Conservation (phyloP, 2,113 vertebrate genomes). For the Lethenteron camtschaticum region DNA sequence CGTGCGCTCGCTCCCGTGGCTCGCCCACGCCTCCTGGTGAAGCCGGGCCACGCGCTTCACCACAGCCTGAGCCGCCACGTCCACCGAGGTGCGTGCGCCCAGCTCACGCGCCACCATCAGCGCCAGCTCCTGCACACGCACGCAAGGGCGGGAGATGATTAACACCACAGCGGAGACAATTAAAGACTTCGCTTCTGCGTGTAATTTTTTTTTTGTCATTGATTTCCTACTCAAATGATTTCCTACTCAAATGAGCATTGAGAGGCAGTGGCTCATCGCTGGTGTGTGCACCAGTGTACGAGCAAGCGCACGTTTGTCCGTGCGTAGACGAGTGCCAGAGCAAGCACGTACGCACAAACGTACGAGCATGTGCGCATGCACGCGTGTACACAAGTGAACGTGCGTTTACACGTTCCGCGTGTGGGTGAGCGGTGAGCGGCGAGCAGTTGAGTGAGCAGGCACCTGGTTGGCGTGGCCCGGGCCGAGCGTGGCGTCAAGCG, state of each 20-base stretch:
- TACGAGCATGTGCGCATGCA: too few relatives aligned
- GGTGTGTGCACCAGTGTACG: too few relatives aligned
- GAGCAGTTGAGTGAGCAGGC: accelerated
- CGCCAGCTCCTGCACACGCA: slow-evolving; percentile 48
- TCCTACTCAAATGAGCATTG: too few relatives aligned
- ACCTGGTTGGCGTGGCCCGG: slow-evolving; percentile 94
- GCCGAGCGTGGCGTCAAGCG: slow-evolving; percentile 72
- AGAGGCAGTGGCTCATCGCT: too few relatives aligned
- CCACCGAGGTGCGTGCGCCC: slow-evolving; percentile 60
- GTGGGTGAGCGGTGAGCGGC: slow-evolving; percentile 95
- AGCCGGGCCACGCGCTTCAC: slow-evolving; percentile 74
- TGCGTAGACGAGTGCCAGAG: too few relatives aligned
- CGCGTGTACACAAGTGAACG: slow-evolving; percentile 9
- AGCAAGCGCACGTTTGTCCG: too few relatives aligned
- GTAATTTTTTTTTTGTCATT: too few relatives aligned
- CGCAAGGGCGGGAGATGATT: too few relatives aligned
- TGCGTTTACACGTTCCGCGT: slow-evolving; percentile 76
- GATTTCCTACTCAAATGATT: too few relatives aligned
- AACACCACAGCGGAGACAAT: too few relatives aligned
- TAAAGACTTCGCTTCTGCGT: too few relatives aligned
- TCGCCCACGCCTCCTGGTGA: slow-evolving; percentile 63
- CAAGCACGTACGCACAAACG: too few relatives aligned
- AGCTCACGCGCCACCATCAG: slow-evolving; percentile 91
- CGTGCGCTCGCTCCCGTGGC: slow-evolving; percentile 49
- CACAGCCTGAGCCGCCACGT: slow-evolving; percentile 65